These are phyloP conservation scores for Glyptemys insculpta DNA, from an alignment of 2,797 vertebrate genomes.

Conservation along the genomic window DNA sequence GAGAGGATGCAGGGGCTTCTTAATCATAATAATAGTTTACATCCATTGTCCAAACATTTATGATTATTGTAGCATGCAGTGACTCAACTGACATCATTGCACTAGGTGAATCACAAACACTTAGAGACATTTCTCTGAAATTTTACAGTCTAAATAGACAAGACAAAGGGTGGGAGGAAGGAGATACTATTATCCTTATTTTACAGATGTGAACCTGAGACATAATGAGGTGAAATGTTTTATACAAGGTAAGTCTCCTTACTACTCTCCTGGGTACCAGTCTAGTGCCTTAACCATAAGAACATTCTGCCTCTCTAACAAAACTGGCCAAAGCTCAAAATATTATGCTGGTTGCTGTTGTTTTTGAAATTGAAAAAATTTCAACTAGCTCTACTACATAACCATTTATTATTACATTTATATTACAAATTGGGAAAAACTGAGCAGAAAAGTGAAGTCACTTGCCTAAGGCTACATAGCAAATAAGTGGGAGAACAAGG, in stretches of 20 bases:
- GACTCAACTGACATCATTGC: background rate
- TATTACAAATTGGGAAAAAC: background rate
- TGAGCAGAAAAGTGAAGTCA: background rate
- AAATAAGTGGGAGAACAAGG: background rate
- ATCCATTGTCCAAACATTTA: background rate
- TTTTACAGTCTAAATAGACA: background rate
- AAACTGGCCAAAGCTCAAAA: background rate
- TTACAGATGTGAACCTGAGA: background rate
- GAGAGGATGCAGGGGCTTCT: background rate
- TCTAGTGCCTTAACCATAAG: background rate
- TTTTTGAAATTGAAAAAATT: background rate
- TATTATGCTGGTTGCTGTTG: background rate
- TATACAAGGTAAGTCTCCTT: background rate
- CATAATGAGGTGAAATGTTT: background rate
- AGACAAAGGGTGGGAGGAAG: background rate
- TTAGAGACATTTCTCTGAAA: background rate
- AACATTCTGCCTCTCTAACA: background rate
- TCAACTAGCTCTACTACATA: background rate
- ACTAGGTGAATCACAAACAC: background rate
- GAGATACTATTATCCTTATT: background rate
- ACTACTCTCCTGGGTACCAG: background rate
- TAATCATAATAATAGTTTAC: background rate
- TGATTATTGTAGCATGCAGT: background rate
- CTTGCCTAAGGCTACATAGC: background rate
- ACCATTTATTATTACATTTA: background rate